phyloP scores from a whole-genome alignment of 2,888 invertebrate species.

The Platycnemis pennipes region DNA sequence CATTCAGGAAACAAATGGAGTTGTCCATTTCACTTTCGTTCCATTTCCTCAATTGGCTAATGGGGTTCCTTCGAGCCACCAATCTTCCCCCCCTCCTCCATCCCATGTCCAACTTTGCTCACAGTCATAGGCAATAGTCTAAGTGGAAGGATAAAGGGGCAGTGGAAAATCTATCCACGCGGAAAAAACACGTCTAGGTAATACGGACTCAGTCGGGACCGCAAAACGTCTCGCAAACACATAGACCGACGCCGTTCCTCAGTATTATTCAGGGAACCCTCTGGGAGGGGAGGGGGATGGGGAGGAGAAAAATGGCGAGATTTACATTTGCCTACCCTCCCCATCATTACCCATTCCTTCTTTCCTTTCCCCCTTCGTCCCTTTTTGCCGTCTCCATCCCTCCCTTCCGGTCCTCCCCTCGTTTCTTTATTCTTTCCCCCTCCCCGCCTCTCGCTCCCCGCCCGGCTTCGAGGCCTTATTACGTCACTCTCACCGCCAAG shows the following conservation, averaged over 20 bases:
- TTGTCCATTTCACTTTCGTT: slow-evolving; percentile 11
- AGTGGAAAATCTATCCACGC: not conserved
- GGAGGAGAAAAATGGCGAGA: slow-evolving; percentile 12
- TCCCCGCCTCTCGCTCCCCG: not conserved
- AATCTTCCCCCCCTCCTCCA: not conserved
- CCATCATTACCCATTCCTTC: slow-evolving; percentile 7
- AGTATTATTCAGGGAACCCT: not conserved
- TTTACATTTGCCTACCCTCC: not conserved
- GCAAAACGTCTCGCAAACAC: slow-evolving; percentile 24
- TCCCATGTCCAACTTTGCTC: not conserved
- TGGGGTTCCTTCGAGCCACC: slow-evolving; percentile 14
- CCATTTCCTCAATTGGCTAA: slow-evolving; percentile 3
- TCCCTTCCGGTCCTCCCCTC: not conserved
- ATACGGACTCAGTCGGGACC: not conserved
- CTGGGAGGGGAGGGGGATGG: not conserved
- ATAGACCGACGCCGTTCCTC: not conserved
- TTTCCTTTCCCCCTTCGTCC: not conserved
- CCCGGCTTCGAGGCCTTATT: not conserved
- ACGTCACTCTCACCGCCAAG: not conserved
- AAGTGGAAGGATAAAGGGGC: not conserved
- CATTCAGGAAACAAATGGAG: not conserved
- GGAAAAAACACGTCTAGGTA: not conserved
- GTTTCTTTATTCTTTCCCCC: not conserved
- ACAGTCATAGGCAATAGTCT: not conserved
- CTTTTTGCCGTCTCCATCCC: not conserved